Evolutionary conservation across 2,888 invertebrate species (phyloP), one percentile per base, ranked within the genome.

Genomic region (Selenia dentaria): DNA sequence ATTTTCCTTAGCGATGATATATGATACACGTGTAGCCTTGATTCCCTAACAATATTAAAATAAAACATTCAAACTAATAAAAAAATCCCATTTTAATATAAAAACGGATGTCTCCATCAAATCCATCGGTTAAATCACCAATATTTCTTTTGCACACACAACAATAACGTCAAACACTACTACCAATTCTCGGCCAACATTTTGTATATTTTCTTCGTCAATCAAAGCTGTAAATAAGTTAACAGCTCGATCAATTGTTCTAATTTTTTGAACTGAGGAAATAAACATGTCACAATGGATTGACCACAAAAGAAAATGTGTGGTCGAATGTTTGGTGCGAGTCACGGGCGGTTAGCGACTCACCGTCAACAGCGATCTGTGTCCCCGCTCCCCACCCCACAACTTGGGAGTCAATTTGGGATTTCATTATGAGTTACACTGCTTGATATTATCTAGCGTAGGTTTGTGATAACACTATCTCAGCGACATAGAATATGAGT

Each of bases 201-300:
- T 54, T 29, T 8, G 3, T 24, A 22, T 32, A 33, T 60, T 54
- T 46, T 16, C 2, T 36, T 28, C 26, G 18, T 37, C 22, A 40
- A 50, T 45, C 49, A 62, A 52, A 50, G 59, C 57, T 57, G 50
- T 68, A 68, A 70, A 71, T 61, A 59, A 62, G 56, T 70, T 70
- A 56, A 41, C 70, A 51, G 42, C 28, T 58, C 59, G 47, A 54
- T 54, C 59, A 45, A 59, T 66, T 62, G 59, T 49, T 50, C 54
- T 56, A 48, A 40, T 59, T 60, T 60, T 60, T 53, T 58, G 52
- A 57, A 50, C 56, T 38, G 53, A 52, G 64, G 56, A 61, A 62
- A 80, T 77, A 79, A 75, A 77, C 51, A 64, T 73, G 70, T 77
- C 74, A 64, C 51, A 59, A 67, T 61, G 43, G 44, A 54, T 59